These are phyloP conservation scores for Bambusicola thoracicus DNA, from an alignment of 2,113 vertebrate species.

Conservation along the genomic window DNA sequence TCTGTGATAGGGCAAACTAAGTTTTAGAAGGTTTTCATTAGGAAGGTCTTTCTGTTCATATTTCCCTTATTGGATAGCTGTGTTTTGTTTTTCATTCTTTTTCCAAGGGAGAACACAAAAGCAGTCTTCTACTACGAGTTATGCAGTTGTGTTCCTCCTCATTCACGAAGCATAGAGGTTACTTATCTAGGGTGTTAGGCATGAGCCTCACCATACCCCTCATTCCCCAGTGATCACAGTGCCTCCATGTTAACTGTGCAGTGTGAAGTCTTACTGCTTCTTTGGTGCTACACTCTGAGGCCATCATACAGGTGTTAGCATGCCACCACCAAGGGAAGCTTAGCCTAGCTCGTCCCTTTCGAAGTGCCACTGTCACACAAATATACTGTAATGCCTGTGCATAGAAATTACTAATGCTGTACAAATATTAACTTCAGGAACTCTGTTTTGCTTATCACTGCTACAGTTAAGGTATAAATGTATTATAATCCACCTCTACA, in stretches of 20 bases:
- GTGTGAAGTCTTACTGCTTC: background rate
- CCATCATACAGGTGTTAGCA: background rate
- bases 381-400: background rate
- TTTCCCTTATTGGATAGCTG: fast-evolving
- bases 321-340: background rate
- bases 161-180: background rate
- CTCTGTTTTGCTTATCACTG: background rate
- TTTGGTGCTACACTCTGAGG: background rate
- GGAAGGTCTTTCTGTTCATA: background rate
- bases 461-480: slow-evolving; percentile 16
- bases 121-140: fast-evolving
- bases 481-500: background rate
- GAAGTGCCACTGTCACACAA: slow-evolving; percentile 21
- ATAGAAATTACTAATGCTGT: slow-evolving; percentile 28
- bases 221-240: background rate
- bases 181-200: background rate
- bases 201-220: fast-evolving
- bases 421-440: slow-evolving; percentile 47
- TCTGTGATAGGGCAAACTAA: background rate
- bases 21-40: background rate
- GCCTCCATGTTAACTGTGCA: background rate
- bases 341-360: background rate
- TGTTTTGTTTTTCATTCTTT: background rate
- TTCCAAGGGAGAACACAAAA: background rate
- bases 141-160: fast-evolving